Evolutionary conservation across 2,888 invertebrate species (phyloP), one percentile per base, ranked within the genome.

Genomic region (Bimastos eiseni): DNA sequence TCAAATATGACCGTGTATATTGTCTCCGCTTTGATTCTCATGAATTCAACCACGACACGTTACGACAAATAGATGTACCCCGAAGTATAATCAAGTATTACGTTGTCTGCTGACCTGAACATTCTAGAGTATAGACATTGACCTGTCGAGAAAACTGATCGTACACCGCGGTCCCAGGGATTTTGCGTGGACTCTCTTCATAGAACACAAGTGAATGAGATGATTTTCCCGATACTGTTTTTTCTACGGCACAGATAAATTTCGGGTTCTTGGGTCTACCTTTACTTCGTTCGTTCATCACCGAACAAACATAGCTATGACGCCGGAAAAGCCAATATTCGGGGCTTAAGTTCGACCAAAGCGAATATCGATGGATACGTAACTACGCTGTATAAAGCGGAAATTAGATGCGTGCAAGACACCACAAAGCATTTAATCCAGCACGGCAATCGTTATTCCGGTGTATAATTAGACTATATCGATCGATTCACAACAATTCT

Each of bases 401-500:
- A 70, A 70, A 70, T 70, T 70, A 70, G n/a, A 70, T n/a, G 70
- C 13, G 70, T 70, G n/a, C 70, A n/a, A n/a, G 70, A 70, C n/a
- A n/a, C n/a, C 70, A n/a, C 70, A 70, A n/a, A 5, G 70, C 70
- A 70, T 70, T 70, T 70, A n/a, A 70, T 70, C 70, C 8, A n/a
- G 70, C 70, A n/a, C 30, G n/a, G 70, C 70, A 70, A n/a, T 70
- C 70, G n/a, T n/a, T n/a, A 70, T 70, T 70, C 70, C 70, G 70
- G 70, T 70, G 30, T 8, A 49, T 24, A 49, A 49, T 49, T 49
- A 49, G 21, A 15, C 2, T 70, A 70, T 70, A n/a, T n/a, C 70
- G 70, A 70, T 70, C n/a, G 70, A n/a, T 70, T 8, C 30, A 70
- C 70, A 8, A 70, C 8, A n/a, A 70, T 70, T 70, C 70, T 70